Percentiles rank a stretch among this genome's conserved stretches.
Evolutionary conservation across 2,113 vertebrate genomes (phyloP).

Genomic region (Eudorcas thomsonii): DNA sequence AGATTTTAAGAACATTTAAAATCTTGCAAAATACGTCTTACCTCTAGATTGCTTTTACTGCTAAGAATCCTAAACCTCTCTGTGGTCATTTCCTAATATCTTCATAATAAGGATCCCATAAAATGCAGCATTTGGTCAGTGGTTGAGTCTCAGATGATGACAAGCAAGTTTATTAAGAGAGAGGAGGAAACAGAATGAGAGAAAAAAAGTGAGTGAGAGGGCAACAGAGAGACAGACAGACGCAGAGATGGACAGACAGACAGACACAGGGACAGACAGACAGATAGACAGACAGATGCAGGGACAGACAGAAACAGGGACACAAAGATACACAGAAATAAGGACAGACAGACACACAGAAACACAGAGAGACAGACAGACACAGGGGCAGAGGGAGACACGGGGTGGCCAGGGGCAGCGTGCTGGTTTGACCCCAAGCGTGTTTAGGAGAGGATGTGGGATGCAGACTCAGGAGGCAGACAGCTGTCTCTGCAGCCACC

Average conservation of each 20-base stretch:
- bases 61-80: neutral
- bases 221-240: fast-evolving
- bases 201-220: neutral
- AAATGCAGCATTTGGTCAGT: neutral
- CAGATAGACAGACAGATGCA: neutral
- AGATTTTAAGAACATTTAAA: neutral
- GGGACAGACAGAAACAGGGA: no score
- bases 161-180: neutral
- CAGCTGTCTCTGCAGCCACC: fast-evolving
- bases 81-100: neutral
- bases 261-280: neutral
- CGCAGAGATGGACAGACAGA: fast-evolving
- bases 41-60: neutral
- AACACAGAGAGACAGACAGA: no score
- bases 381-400: no score
- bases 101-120: neutral
- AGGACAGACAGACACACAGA: no score
- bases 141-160: neutral
- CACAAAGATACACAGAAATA: no score
- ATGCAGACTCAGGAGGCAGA: fast-evolving
- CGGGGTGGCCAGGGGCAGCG: fast-evolving
- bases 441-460: fast-evolving
- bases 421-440: fast-evolving
- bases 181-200: neutral
- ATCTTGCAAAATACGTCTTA: neutral